Conservation (phyloP, 2,113 vertebrate genomes). For the Xiphophorus couchianus region DNA sequence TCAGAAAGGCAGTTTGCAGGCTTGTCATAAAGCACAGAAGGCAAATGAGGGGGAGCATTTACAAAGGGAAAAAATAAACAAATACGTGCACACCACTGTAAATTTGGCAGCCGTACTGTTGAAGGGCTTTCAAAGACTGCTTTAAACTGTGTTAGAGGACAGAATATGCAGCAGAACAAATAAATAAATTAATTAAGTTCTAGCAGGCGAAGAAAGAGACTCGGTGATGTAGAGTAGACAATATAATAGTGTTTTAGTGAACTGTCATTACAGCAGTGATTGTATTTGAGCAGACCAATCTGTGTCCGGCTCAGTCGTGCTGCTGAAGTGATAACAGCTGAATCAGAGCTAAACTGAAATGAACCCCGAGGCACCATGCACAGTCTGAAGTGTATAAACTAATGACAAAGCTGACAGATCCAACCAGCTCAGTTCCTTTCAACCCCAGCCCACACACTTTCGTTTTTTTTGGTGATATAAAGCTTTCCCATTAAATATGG, state of each 20-base stretch:
- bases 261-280: constrained; percentile 2
- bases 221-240: background rate
- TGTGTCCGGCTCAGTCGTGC: constrained; percentile 17
- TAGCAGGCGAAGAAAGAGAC: constrained; percentile 1
- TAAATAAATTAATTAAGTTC: background rate
- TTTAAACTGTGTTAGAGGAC: constrained; percentile 66
- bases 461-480: constrained; percentile 84
- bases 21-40: constrained; percentile 64
- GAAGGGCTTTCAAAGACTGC: constrained; percentile 68
- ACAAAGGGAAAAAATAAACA: constrained; percentile 59
- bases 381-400: constrained; percentile 47
- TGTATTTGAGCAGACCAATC: constrained; percentile 11
- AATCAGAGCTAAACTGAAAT: constrained; percentile 37
- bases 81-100: constrained; percentile 45
- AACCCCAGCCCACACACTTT: constrained; percentile 67
- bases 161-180: constrained; percentile 5
- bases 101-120: constrained; percentile 23
- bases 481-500: constrained; percentile 95
- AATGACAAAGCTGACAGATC: constrained; percentile 67
- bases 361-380: constrained; percentile 37
- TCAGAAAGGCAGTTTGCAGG: constrained; percentile 54
- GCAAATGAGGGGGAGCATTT: constrained; percentile 33
- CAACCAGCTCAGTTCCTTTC: constrained; percentile 48
- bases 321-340: constrained; percentile 49
- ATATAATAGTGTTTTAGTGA: background rate